Conservation (phyloP, 2,113 vertebrate genomes). For the Fukomys damarensis region DNA sequence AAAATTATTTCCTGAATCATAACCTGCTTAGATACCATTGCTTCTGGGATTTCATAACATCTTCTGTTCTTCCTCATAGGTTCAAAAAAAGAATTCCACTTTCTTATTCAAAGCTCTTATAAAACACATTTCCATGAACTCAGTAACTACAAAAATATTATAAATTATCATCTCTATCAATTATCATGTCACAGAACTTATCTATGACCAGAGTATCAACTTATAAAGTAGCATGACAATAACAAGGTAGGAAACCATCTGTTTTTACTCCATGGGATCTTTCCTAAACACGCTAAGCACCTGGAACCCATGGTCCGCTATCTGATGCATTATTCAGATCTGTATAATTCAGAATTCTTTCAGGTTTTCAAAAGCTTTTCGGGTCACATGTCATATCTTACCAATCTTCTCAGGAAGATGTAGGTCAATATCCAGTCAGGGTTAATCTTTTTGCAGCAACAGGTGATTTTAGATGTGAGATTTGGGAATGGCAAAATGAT, state of each 20-base stretch:
- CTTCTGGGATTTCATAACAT: neutral
- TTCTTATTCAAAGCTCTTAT: neutral
- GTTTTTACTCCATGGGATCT: neutral
- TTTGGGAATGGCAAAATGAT: neutral
- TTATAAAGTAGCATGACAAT: neutral
- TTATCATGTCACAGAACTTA: neutral
- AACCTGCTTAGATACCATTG: neutral
- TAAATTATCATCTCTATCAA: constrained; percentile 2
- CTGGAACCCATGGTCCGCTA: neutral
- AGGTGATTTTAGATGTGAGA: neutral
- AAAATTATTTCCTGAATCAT: constrained; percentile 26
- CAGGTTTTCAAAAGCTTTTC: neutral
- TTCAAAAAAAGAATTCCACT: neutral
- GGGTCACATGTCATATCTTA: neutral
- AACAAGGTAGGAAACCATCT: neutral
- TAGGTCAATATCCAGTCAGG: neutral
- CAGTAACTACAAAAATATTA: constrained; percentile 6
- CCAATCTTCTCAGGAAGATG: neutral
- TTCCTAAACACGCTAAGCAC: neutral
- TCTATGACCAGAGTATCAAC: neutral
- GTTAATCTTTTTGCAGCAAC: neutral
- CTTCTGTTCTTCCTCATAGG: neutral
- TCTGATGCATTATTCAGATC: neutral
- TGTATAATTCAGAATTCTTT: neutral
- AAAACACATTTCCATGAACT: neutral